phyloP scores from a whole-genome alignment of 1,140 invertebrate species.

The Heliconius nattereri region DNA sequence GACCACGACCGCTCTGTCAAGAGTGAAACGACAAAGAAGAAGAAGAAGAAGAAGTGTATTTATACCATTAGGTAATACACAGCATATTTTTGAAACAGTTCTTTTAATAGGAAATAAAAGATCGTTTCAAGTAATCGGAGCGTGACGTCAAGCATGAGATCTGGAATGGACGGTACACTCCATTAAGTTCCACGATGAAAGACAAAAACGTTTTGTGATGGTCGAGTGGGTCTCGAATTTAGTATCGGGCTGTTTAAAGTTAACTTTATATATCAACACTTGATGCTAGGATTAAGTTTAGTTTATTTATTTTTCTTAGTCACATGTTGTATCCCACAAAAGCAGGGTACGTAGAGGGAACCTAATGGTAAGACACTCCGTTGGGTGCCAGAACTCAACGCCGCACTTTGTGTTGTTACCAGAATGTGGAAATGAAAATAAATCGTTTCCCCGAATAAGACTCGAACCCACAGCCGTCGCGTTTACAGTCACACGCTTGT shows the following conservation, averaged over 20 bases:
- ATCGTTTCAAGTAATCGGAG: conserved; percentile 54
- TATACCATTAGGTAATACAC: neutral
- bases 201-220: conserved; percentile 47
- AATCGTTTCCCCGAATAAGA: too few species aligned
- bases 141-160: conserved; percentile 50
- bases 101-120: conserved; percentile 27
- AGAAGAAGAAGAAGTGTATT: too few species aligned
- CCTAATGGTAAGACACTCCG: too few species aligned
- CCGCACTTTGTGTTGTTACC: too few species aligned
- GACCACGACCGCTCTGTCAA: too few species aligned
- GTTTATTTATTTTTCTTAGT: neutral
- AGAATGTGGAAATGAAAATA: too few species aligned
- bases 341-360: too few species aligned
- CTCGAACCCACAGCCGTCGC: too few species aligned
- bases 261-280: conserved; percentile 21
- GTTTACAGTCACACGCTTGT: too few species aligned
- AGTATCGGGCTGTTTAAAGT: conserved; percentile 21
- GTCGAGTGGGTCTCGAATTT: conserved; percentile 29
- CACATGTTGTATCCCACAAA: neutral
- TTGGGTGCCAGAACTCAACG: too few species aligned
- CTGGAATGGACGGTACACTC: conserved; percentile 48
- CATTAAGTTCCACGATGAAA: conserved; percentile 28
- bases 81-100: neutral
- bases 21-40: too few species aligned
- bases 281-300: neutral